These are phyloP conservation scores for Unio pictorum DNA, from an alignment of 2,888 invertebrate genomes.

Conservation along the genomic window DNA sequence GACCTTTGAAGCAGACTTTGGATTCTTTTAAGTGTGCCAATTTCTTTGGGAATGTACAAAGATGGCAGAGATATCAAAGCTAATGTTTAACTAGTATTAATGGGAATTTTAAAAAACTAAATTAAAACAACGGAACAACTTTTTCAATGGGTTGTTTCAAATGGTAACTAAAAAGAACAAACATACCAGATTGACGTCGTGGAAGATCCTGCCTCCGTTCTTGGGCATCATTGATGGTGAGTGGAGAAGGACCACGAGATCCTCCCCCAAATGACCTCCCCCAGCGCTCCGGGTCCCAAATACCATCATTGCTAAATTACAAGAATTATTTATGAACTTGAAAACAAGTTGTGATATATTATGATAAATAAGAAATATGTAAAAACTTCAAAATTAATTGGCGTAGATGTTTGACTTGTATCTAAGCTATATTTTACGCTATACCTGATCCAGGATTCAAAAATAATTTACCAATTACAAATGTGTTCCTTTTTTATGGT, in stretches of 20 bases:
- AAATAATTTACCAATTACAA: no score
- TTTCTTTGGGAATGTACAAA: no score
- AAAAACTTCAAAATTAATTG: not conserved
- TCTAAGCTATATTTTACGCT: no score
- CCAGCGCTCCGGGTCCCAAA: constrained; percentile 69
- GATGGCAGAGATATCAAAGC: no score
- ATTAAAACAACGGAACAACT: no score
- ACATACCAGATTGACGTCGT: constrained; percentile 61
- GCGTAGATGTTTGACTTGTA: no score
- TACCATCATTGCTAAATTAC: constrained; percentile 56
- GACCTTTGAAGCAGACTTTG: no score
- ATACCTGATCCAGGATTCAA: no score
- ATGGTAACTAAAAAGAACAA: not conserved
- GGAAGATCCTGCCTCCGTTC: constrained; percentile 55
- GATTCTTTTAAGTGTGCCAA: no score
- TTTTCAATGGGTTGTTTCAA: not conserved
- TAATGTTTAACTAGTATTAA: no score
- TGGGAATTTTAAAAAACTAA: no score
- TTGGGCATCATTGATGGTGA: constrained; percentile 46
- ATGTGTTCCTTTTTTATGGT: no score
- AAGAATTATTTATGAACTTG: not conserved
- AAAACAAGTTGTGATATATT: not conserved
- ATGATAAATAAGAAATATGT: not conserved
- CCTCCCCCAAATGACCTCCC: constrained; percentile 50
- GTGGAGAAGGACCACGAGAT: constrained; percentile 58